Evolutionary conservation across 2,888 invertebrate genomes (phyloP), one percentile per base, ranked within the genome.

Genomic region (Heliconius ethilla): DNA sequence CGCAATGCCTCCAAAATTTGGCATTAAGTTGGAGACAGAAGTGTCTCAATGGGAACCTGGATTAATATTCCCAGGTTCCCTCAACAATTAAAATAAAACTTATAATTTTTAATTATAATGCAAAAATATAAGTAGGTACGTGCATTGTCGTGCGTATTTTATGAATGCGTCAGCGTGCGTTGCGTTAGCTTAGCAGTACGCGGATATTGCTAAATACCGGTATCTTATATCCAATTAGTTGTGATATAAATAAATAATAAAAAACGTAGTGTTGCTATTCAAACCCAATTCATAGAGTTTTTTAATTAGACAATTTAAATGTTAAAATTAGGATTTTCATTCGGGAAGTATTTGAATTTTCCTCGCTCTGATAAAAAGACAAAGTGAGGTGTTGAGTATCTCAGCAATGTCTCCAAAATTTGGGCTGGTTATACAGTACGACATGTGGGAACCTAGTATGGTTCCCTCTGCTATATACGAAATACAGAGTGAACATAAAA

Each of bases 161-260:
- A 45, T 22, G 6, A 63, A 63, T 74, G 74, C 63, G 74, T 74
- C 74, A 74, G 74, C 74, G 27, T 63, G 27, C 22, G 22, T 63
- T 63, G 63, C 74, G 63, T 63, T 73, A 37, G 25, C 62, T 62
- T 10, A 22, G 62, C 62, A 33, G 15, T 59, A 15, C 62, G 40
- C 74, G 74, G 74, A 74, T 63, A 40, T 74, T 74, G 74, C 74
- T 29, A 55, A 40, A 74, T 9, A 27, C 63, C 63, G 74, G 63
- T 40, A 62, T 65, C 74, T 73, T 22, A 65, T 63, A 27, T 63
- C 63, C 63, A 74, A 74, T 74, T 74, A 74, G 22, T 37, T 51
- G 11, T n/a, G 29, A 55, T 55, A 15, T 25, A 45, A 74, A 74
- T 74, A 63, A 40, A 45, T 74, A 29, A 59, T 72, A 3, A 5